Base-by-base conservation (phyloP, 1,140 invertebrate species). In the Bombus fervidus region DNA sequence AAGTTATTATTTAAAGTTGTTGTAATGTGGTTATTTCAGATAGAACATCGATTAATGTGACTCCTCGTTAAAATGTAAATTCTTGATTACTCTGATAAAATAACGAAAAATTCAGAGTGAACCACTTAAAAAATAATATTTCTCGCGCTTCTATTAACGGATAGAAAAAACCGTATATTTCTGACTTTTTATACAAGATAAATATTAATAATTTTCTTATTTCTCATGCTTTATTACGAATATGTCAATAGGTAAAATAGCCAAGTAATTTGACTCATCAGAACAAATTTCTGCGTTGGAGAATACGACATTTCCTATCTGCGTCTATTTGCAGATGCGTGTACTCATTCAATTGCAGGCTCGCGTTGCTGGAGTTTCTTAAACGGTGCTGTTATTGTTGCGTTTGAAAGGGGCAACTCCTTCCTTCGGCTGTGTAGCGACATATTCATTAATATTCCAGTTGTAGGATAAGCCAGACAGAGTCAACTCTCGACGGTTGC, bases 381-480 rank as follows among this genome's bases (percentile, higher is more conserved):
- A 84, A 84, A 78, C 82, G 66, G 13, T 28, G 31, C n/a, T 37
- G 31, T 37, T 69, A n/a, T 69, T 41, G 47, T 77, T n/a, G 25
- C 47, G 28, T 69, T 84, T 59, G 66, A 71, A 84, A 84, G 53
- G 28, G 22, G 39, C 31, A 31, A 59, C 75, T 71, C 34, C 34
- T 84, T 59, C 59, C 64, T 28, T 28, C 66, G 62, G 1, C 37
- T 28, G 53, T 47, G 53, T 39, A 37, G 66, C 75, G 83, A 84
- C 76, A 72, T 47, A 47, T 59, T 84, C 83, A 57, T 84, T 84
- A 84, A 84, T 84, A 84, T 84, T 80, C 83, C 76, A 43, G 62
- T 57, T 72, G 83, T 78, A 72, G 83, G 76, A 84, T 84, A 84
- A 79, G 75, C 75, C 83, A 84, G 83, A 84, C 83, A 80, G 82